Percentiles rank a stretch among this genome's conserved stretches.
These are phyloP conservation scores for Athene noctua DNA, from an alignment of 2,113 vertebrate genomes.

Conservation along the genomic window DNA sequence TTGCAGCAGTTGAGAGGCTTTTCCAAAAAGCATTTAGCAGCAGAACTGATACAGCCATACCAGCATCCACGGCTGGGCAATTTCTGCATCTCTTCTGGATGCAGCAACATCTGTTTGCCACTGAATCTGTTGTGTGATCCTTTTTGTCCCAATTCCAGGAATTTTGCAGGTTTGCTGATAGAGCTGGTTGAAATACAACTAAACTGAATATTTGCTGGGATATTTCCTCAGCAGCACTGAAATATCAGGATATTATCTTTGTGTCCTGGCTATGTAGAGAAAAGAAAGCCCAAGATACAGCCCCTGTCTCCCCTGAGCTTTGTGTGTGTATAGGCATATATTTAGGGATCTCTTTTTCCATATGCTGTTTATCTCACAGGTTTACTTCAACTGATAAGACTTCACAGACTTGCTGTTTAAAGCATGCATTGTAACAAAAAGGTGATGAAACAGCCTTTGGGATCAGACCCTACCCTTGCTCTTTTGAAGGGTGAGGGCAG, in stretches of 20 bases:
- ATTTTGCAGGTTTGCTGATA: background rate
- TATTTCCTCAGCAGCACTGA: background rate
- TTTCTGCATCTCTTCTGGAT: background rate
- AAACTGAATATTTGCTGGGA: background rate
- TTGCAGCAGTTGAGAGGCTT: background rate
- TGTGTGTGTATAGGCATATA: background rate
- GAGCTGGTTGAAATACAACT: background rate
- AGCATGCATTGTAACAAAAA: background rate
- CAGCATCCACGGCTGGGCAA: background rate
- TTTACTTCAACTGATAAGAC: background rate
- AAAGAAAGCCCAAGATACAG: background rate
- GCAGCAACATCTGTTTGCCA: background rate
- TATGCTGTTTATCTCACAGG: background rate
- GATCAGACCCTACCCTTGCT: background rate
- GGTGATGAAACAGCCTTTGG: background rate
- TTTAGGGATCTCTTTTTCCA: background rate
- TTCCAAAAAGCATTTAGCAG: background rate
- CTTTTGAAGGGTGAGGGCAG: background rate
- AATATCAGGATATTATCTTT: background rate
- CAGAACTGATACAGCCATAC: background rate
- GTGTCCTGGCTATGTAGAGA: background rate
- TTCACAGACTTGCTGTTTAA: background rate
- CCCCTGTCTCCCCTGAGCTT: background rate
- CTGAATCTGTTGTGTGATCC: background rate
- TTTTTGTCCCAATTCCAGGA: background rate